Evolutionary conservation across 2,888 invertebrate genomes (phyloP), one percentile per base, ranked within the genome.

Genomic region (Dynastes tityus): DNA sequence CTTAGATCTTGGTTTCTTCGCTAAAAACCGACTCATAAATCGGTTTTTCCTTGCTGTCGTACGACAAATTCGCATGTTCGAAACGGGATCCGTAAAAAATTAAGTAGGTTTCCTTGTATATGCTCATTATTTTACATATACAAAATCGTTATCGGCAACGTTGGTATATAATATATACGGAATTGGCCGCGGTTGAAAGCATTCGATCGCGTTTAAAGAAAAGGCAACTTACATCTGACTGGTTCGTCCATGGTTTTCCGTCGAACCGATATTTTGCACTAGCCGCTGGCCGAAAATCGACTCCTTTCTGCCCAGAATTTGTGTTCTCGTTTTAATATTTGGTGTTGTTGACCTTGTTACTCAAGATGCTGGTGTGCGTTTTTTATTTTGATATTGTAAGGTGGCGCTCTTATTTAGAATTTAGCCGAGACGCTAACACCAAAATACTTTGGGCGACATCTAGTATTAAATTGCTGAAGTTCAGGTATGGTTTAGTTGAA

Each of bases 281-380:
- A 40, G 58, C 37, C 40, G 32, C 8, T 32, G 40, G 71, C 27
- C 55, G 75, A 78, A 78, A 58, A 37, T 55, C 67, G 49, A 37
- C 68, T 67, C 45, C 53, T 68, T 49, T 51, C 45, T 40, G 68
- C 65, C 53, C 58, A 70, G 70, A 80, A 78, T 76, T 80, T 75
- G 13, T 68, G 80, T 76, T 78, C 76, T 78, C 68, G 77, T 78
- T 80, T 68, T 78, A 61, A 78, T 85, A 83, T 84, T 81, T 83
- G 84, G 84, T 85, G 86, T 86, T 86, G 86, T 86, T 88, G 88
- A 88, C 88, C 88, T 88, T 88, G 88, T 88, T 88, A 87, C 86
- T 83, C 87, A 88, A 88, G 86, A 87, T 87, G 87, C 87, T 87
- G 86, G 83, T 85, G 83, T 85, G 84, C 85, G 83, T 85, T 86